Evolutionary conservation across 2,797 vertebrate genomes (phyloP), one percentile per base, ranked within the genome.

Genomic region (Neosalanx taihuensis): DNA sequence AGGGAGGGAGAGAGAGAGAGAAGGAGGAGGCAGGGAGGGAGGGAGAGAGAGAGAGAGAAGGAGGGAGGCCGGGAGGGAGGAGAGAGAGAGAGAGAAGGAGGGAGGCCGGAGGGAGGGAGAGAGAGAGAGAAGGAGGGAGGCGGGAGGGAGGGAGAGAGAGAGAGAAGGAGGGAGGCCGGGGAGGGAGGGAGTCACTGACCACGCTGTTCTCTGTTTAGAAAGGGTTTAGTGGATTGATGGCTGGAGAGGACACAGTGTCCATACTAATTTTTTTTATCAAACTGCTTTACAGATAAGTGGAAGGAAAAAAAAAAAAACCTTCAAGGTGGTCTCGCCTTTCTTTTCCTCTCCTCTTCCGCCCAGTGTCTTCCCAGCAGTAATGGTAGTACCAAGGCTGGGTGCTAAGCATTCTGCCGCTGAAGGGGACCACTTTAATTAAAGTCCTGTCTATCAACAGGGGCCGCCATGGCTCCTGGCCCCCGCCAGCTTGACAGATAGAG

Each of bases 371-470:
- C 62, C 59, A 49, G 56, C 58, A 60, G 60, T 51, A 61, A 49
- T 59, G 29, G 41, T 70, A 67, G 58, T 41, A 41, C 72, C 67
- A 23, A 68, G 67, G 72, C 62, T 20, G 3, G 41, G 56, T 18
- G 29, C 30, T 79, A 78, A 83, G 74, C 67, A 62, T 65, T 71
- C 69, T 33, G 65, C 9, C 13, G 72, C 79, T 83, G 64, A 84
- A 76, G 79, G 79, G 74, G 73, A 79, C 67, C 1, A 41, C 72
- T 78, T 85, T 88, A 87, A 88, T 88, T 87, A 87, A 87, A 87
- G 79, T 81, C 60, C 80, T 81, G 81, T 84, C 83, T 77, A 66
- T 83, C 83, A 85, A 79, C 72, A 20, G 65, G 49, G 26, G 65
- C 74, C 30, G 53, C 64, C 29, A 57, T 77, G 77, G 74, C 79